Evolutionary conservation across 2,797 vertebrate species (phyloP).

Genomic region (Margarornis squamiger): DNA sequence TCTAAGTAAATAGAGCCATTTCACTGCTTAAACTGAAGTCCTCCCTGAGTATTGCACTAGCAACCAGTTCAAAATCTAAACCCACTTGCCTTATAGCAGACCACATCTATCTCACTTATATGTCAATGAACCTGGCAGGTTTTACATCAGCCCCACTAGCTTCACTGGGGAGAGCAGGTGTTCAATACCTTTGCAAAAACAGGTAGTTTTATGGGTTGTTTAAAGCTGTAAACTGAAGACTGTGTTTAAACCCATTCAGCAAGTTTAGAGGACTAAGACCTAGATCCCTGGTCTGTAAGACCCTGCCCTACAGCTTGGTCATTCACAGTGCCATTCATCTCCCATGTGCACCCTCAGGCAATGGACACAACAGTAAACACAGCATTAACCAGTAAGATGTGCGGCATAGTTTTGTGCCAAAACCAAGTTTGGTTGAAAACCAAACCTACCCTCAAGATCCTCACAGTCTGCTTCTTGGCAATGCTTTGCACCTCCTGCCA

Average conservation of each 20-base stretch:
- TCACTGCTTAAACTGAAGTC: neutral
- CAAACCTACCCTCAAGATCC: neutral
- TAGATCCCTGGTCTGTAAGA: neutral
- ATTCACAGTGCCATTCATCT: neutral
- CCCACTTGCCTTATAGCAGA: neutral
- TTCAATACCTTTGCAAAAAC: neutral
- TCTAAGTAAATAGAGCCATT: neutral
- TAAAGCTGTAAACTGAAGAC: neutral
- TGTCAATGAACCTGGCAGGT: neutral
- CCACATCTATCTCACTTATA: neutral
- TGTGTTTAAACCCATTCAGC: neutral
- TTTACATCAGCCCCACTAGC: neutral
- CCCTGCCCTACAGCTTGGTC: neutral
- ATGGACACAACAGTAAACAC: neutral
- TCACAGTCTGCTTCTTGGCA: neutral
- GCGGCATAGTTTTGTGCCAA: neutral
- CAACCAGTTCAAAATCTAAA: neutral
- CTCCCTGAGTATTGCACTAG: neutral
- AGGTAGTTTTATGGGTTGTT: neutral
- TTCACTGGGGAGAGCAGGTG: neutral
- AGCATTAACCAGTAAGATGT: neutral
- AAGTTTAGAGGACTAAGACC: neutral
- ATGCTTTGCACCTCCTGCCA: neutral
- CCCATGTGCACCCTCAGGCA: neutral
- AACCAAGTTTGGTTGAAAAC: neutral